Conservation (phyloP, 2,113 vertebrate genomes). For the Microcebus murinus region DNA sequence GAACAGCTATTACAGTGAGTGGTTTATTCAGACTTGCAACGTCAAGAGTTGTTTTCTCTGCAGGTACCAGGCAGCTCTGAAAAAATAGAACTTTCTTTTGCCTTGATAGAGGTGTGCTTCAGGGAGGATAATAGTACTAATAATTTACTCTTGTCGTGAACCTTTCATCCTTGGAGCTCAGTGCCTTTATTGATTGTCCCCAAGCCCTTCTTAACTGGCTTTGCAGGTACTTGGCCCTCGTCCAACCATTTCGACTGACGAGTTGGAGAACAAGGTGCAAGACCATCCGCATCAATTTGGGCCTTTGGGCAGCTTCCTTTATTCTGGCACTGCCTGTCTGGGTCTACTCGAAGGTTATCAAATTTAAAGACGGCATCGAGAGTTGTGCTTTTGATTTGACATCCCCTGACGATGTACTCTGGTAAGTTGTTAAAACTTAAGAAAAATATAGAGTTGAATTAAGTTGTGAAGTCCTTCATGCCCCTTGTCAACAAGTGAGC, state of each 20-base stretch:
- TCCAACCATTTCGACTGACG: constrained; percentile 83
- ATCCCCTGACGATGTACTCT: constrained; percentile 80
- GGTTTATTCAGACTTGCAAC: constrained; percentile 64
- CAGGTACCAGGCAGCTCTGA: constrained; percentile 52
- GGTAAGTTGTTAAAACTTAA: constrained; percentile 73
- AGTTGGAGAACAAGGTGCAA: constrained; percentile 82
- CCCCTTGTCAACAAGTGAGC: constrained; percentile 42
- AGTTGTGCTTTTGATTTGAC: constrained; percentile 85
- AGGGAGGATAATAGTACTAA: constrained; percentile 70
- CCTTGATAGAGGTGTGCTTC: constrained; percentile 63
- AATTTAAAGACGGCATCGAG: constrained; percentile 84
- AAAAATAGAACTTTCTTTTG: constrained; percentile 65
- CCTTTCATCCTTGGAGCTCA: constrained; percentile 69
- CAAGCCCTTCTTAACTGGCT: constrained; percentile 64
- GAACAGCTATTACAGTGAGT: constrained; percentile 55
- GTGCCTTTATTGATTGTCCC: constrained; percentile 73
- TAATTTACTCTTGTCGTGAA: constrained; percentile 75
- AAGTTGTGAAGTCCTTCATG: constrained; percentile 62
- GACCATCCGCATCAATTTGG: constrained; percentile 80
- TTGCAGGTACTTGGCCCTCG: constrained; percentile 83
- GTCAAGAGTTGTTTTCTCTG: constrained; percentile 71
- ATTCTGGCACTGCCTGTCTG: constrained; percentile 81
- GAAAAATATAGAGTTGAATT: constrained; percentile 70
- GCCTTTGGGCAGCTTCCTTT: constrained; percentile 80
- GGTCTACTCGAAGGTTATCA: constrained; percentile 84